Evolutionary conservation across 35 echinoderm and acorn worm genomes (phyloP), one percentile per base, ranked within the genome.

Genomic region (Lytechinus variegatus): DNA sequence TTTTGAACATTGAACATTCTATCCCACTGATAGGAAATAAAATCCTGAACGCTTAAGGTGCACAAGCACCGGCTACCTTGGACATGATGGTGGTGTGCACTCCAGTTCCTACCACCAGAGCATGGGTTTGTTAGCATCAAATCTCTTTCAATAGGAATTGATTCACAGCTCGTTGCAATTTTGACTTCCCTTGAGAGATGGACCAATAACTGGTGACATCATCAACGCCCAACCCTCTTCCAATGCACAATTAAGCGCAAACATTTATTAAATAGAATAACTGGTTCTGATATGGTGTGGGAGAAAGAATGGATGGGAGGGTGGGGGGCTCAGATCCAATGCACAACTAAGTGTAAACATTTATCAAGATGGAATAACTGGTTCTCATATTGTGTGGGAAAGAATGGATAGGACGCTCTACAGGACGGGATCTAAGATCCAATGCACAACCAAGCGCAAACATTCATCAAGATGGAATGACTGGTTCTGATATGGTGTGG

Each of bases 381-480:
- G 66, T 79, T 24, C n/a, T 79, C 0, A 24, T 24, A 4, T n/a
- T 19, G 21, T 79, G 66, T 19, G 12, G 6, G 14, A 44, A 44
- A 44, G 33, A 44, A 44, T 44, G 33, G 33, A 44, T 44, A 21
- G 61, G 3, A 3, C 1, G 24, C n/a, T n/a, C n/a, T n/a, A n/a
- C n/a, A n/a, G n/a, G n/a, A n/a, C n/a, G n/a, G n/a, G n/a, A n/a
- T n/a, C 33, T 44, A 44, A 44, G 33, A 24, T 79, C 19, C 66
- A 79, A 19, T 19, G 66, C 21, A 79, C 66, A 79, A 24, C 14
- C 66, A 79, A 79, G 66, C n/a, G 66, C n/a, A 79, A 79, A 79
- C 66, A 79, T 79, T 79, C n/a, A 79, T 79, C n/a, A 79, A 79
- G 66, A 79, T 79, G 66, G 66, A 79, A 79, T 79, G n/a, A 79